phyloP scores from a whole-genome alignment of 2,113 vertebrate species.

The Oenanthe oenanthe region DNA sequence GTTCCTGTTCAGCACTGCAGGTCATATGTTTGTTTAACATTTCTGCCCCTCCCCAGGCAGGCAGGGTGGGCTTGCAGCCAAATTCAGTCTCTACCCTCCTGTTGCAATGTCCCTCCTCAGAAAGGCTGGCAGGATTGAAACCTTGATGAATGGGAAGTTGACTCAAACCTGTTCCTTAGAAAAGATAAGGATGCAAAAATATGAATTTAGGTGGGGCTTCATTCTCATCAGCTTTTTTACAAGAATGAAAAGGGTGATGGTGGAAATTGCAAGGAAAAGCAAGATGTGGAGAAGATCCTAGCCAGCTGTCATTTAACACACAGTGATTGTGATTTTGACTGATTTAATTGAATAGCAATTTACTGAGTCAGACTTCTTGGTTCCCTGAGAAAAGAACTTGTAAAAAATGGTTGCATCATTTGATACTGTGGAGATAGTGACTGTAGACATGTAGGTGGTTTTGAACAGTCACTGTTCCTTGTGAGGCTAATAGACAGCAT shows the following conservation, averaged over 20 bases:
- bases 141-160: neutral
- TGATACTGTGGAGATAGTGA: neutral
- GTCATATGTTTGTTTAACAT: neutral
- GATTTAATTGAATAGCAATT: neutral
- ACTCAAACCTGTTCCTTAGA: neutral
- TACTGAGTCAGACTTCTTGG: neutral
- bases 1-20: neutral
- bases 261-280: neutral
- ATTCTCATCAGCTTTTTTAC: neutral
- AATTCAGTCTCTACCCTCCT: neutral
- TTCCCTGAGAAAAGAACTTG: neutral
- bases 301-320: neutral
- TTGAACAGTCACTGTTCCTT: neutral
- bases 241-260: neutral
- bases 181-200: neutral
- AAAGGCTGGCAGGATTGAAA: neutral
- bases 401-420: constrained; percentile 24
- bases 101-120: neutral
- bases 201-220: neutral
- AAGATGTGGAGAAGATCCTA: neutral
- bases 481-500: neutral
- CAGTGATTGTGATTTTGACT: neutral
- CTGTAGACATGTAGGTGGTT: neutral
- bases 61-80: neutral
- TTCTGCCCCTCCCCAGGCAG: neutral